Evolutionary conservation across 2,113 vertebrate genomes (phyloP).

Genomic region (Illadopsis cleaveri): DNA sequence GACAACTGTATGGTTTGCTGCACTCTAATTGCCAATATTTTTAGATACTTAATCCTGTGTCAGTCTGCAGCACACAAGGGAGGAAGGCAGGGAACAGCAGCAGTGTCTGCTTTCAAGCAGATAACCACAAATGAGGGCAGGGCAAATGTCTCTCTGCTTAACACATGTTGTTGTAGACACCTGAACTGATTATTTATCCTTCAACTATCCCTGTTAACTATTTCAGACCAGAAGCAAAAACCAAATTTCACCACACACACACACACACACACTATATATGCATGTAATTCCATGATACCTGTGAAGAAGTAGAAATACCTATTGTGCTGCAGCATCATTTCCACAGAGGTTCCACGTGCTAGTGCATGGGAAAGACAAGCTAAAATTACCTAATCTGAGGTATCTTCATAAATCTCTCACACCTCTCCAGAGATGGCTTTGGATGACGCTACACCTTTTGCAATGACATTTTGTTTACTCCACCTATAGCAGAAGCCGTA

Average conservation of each 20-base stretch:
- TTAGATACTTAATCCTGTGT: neutral
- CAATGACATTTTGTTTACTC: neutral
- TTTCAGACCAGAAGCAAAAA: neutral
- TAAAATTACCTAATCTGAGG: neutral
- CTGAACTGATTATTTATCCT: neutral
- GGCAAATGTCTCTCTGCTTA: neutral
- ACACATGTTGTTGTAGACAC: neutral
- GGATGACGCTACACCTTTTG: neutral
- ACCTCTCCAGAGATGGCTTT: neutral
- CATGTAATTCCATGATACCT: neutral
- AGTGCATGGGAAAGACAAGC: neutral
- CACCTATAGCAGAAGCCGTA: neutral
- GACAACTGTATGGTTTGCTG: neutral
- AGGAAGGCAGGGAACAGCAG: neutral
- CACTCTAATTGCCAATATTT: neutral
- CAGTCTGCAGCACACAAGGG: neutral
- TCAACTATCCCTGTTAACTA: accelerated
- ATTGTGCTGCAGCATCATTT: neutral
- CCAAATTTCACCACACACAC: neutral
- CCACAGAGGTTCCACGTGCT: neutral
- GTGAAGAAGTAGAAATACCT: neutral
- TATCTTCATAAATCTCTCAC: neutral
- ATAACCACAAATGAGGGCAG: neutral
- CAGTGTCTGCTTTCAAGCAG: neutral
- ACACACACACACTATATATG: accelerated